Evolutionary conservation across 2,888 invertebrate genomes (phyloP).

Genomic region (Hemaris fuciformis): DNA sequence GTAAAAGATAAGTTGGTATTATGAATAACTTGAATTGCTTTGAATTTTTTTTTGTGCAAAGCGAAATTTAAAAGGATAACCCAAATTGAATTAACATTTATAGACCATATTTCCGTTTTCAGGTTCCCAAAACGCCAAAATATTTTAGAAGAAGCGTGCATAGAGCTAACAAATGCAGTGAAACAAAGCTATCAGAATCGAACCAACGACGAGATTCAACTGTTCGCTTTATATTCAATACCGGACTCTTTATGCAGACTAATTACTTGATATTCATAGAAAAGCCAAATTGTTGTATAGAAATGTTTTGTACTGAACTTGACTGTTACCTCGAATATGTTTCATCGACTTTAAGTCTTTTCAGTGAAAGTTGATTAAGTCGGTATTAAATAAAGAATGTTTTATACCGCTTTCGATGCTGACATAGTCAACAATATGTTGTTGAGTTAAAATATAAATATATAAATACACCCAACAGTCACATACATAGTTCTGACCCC

Average conservation of each 20-base stretch:
- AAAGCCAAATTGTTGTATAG: background rate
- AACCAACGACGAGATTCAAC: constrained; percentile 54
- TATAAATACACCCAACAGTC: background rate
- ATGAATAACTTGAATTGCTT: too few species aligned
- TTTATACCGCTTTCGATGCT: too few species aligned
- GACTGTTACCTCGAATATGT: too few species aligned
- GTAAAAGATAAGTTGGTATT: too few species aligned
- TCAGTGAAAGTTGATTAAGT: too few species aligned
- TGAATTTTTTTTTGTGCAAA: too few species aligned
- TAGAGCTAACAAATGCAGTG: constrained; percentile 48
- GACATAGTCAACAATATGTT: too few species aligned
- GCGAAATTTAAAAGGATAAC: too few species aligned
- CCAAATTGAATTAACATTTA: background rate
- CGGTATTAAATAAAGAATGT: too few species aligned
- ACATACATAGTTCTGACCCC: background rate
- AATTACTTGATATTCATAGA: constrained; percentile 41
- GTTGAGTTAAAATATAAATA: too few species aligned
- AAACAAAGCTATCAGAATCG: constrained; percentile 53
- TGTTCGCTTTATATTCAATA: constrained; percentile 67
- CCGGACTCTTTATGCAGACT: constrained; percentile 59
- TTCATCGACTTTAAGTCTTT: too few species aligned
- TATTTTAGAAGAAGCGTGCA: constrained; percentile 58
- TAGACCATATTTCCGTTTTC: constrained; percentile 27
- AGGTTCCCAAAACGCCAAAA: constrained; percentile 59
- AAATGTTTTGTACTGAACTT: background rate